Base-by-base conservation (phyloP, 2,888 invertebrate genomes). In the Augiades crinisus region DNA sequence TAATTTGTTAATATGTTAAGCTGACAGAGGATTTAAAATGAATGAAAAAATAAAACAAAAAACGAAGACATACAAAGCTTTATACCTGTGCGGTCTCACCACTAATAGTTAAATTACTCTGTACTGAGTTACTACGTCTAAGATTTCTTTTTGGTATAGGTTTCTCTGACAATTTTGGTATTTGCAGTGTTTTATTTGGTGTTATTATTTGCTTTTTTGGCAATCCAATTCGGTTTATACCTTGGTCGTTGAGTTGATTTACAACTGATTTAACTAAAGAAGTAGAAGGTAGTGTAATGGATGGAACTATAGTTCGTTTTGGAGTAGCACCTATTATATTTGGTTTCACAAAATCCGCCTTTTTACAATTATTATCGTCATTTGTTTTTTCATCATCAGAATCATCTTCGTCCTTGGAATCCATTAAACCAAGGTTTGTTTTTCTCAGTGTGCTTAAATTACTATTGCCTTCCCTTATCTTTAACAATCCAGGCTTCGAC, bases 261-360 rank as follows among this genome's bases (percentile, higher is more conserved):
- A 84, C 75, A 2, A 84, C 85, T 8, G 89, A 86, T 60, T 81
- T 87, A 0, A 89, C 87, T 67, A 89, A 58, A 0, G 87, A 85
- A 2, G 84, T 82, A n/a, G 89, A 89, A 12, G 88, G 86, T 54
- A 85, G 61, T 54, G 68, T 82, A 38, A 81, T 64, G 1, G 80
- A 75, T 1, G 73, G 34, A n/a, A 31, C 24, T n/a, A 54, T 55
- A 54, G 72, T 77, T 57, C 71, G 75, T 61, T 89, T 89, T 43
- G 89, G 89, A 27, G 88, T 89, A 2, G 87, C 79, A 55, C 81
- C 87, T 55, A 89, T 85, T 55, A 88, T 80, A 66, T 89, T 88
- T 59, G 89, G 89, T 60, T 87, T 87, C 0, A 69, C 67, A 34
- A 58, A 41, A 45, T 72, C 65, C 56, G 53, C 58, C 44, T 61